Evolutionary conservation across 2,888 invertebrate species (phyloP).

Genomic region (Bugulina stolonifera): DNA sequence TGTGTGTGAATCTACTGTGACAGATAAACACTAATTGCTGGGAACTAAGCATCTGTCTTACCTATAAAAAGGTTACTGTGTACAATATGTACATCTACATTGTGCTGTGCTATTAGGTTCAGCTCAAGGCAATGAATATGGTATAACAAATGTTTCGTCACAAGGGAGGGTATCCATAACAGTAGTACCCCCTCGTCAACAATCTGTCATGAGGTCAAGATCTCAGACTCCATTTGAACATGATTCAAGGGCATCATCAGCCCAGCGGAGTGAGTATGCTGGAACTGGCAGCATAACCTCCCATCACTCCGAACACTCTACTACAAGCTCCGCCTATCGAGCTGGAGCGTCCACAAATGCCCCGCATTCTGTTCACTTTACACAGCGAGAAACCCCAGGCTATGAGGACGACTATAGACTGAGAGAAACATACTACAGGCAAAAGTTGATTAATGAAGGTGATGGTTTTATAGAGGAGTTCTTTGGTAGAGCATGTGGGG

Average conservation of each 20-base stretch:
- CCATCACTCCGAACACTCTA: neutral
- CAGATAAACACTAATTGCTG: too few relatives aligned
- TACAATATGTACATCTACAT: too few relatives aligned
- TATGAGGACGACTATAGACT: neutral
- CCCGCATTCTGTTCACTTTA: neutral
- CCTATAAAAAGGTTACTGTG: too few relatives aligned
- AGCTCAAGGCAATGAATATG: slow-evolving; percentile 12
- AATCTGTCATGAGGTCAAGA: neutral
- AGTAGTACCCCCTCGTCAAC: slow-evolving; percentile 18
- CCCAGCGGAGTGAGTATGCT: neutral
- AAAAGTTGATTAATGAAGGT: slow-evolving; percentile 22
- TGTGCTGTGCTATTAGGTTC: neutral
- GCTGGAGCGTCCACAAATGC: neutral
- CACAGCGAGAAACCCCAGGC: neutral
- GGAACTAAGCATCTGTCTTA: too few relatives aligned
- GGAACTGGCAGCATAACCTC: neutral
- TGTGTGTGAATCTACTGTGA: too few relatives aligned
- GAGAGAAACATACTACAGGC: slow-evolving; percentile 2
- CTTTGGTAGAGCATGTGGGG: too few relatives aligned
- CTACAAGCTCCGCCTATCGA: neutral
- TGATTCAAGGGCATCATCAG: neutral
- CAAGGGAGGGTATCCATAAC: slow-evolving; percentile 10
- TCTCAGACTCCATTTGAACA: slow-evolving; percentile 17
- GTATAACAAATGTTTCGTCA: slow-evolving; percentile 22
- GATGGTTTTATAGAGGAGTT: too few relatives aligned